Base-by-base conservation (phyloP, 1,140 invertebrate species). In the Hylaeus anthracinus region DNA sequence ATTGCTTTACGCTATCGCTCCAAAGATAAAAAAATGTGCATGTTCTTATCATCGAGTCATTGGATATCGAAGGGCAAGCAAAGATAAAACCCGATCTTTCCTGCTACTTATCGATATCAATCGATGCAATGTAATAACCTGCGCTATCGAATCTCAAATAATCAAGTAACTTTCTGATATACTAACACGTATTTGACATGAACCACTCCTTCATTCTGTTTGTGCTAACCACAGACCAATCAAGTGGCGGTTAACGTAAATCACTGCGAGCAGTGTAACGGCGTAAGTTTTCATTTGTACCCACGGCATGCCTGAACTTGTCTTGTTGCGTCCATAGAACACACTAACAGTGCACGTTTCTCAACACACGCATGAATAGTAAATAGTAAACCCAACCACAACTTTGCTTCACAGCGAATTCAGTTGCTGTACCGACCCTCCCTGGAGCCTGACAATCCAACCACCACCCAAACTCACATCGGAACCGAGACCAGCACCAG, bases 371-470 rank as follows among this genome's bases (percentile, higher is more conserved):
- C 26, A 26, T 26, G 26, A 26, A 26, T 26, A 26, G 26, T 6
- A 3, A 10, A 5, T 12, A 55, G n/a, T 26, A 9, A 37, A 8
- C n/a, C 4, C 3, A 37, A 60, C 14, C 6, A 14, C 26, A 78
- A 51, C 0, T 26, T 5, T 41, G 43, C 60, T 79, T 72, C 10
- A 39, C 67, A 97, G 96, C 94, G 96, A 77, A 96, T 97, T 48
- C 96, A 97, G 88, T 91, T 96, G 80, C 92, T 97, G 26, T 97
- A 96, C 89, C 94, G 96, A 15, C 96, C 96, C 3, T 94, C 94
- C 0, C 89, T 96, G 87, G 95, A 95, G n/a, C 84, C 88, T 0
- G 90, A 92, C 5, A 90, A 92, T 63, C 82, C 89, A 43, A 88
- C 86, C 8, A 87, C 84, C 45, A 67, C 85, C 6, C 91, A 88